Base-by-base conservation (phyloP, 1,140 invertebrate genomes). In the Neodiprion virginianus region DNA sequence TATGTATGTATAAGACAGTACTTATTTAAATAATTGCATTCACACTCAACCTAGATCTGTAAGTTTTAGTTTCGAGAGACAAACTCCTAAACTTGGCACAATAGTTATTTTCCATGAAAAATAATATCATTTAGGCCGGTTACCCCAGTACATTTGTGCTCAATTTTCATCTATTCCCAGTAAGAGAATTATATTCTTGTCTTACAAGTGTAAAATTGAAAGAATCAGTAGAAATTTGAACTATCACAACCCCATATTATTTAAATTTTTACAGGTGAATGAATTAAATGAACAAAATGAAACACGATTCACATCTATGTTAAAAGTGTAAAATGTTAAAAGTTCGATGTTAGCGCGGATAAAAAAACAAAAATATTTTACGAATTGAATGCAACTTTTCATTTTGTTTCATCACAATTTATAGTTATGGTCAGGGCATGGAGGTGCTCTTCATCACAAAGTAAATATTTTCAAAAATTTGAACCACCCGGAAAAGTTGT, bases 401-500 rank as follows among this genome's bases (percentile, higher is more conserved):
- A 12, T 14, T 61, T 61, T 12, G 53, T 17, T 17, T 17, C n/a
- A 17, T 17, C n/a, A 61, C 8, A 8, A 61, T 8, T 61, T 61
- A 14, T 5, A 17, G 5, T 12, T 61, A 5, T 61, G 8, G 7
- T 14, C 3, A 14, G n/a, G n/a, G 5, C 53, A 40, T 40, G 28
- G 28, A 2, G 28, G 28, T 40, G 28, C 28, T 40, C 28, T 40
- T 40, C 28, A 40, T 40, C 28, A 40, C 28, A 40, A 40, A 3
- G 28, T 5, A 40, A 40, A 40, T 40, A 40, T 40, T 40, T 40
- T 61, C 53, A 61, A 61, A 17, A 74, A 50, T 69, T 75, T 21
- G 84, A 80, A 61, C 83, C 83, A 66, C 82, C 78, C 1, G 84
- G 66, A n/a, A 81, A n/a, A 48, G 72, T 73, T 61, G 78, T 82